Percentiles rank a stretch among this genome's conserved stretches.
Evolutionary conservation across 2,888 invertebrate species (phyloP).

Genomic region (Drosophila maculinotata): DNA sequence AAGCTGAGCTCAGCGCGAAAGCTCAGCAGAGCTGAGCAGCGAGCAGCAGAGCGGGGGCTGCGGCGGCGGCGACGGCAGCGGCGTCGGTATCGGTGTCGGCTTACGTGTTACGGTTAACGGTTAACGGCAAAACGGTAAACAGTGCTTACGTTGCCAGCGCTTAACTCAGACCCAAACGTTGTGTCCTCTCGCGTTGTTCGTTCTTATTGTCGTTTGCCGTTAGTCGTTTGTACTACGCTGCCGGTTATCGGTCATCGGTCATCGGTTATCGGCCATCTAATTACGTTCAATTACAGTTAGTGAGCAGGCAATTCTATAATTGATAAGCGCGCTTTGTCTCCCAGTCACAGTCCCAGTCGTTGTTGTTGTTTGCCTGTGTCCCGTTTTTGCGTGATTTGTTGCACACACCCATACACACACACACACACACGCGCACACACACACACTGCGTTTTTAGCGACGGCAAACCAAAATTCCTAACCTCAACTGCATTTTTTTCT

Average conservation of each 20-base stretch:
- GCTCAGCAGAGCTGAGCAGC: constrained; percentile 28
- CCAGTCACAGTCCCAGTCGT: constrained; percentile 28
- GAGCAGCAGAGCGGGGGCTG: neutral
- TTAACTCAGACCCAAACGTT: constrained; percentile 53
- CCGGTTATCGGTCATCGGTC: constrained; percentile 36
- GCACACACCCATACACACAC: constrained; percentile 3
- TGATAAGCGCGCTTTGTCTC: constrained; percentile 39
- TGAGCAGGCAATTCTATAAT: constrained; percentile 39
- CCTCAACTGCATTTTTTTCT: constrained; percentile 55
- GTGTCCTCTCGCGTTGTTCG: constrained; percentile 35
- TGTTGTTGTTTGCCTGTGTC: constrained; percentile 3
- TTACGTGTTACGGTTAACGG: constrained; percentile 20
- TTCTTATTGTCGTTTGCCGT: constrained; percentile 4
- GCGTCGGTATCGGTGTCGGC: constrained; percentile 16
- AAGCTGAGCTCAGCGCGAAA: constrained; percentile 30
- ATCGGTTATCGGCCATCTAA: constrained; percentile 46
- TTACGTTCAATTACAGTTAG: constrained; percentile 40
- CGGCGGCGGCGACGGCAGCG: constrained; percentile 18
- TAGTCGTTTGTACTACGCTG: constrained; percentile 1
- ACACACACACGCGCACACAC: constrained; percentile 7
- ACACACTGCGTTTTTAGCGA: constrained; percentile 20
- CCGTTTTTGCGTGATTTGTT: constrained; percentile 3
- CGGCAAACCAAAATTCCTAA: constrained; percentile 12
- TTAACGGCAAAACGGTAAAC: constrained; percentile 43
- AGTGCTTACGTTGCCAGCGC: constrained; percentile 47